Base-by-base conservation (phyloP, 2,113 vertebrate species). In the Brachypteracias leptosomus region DNA sequence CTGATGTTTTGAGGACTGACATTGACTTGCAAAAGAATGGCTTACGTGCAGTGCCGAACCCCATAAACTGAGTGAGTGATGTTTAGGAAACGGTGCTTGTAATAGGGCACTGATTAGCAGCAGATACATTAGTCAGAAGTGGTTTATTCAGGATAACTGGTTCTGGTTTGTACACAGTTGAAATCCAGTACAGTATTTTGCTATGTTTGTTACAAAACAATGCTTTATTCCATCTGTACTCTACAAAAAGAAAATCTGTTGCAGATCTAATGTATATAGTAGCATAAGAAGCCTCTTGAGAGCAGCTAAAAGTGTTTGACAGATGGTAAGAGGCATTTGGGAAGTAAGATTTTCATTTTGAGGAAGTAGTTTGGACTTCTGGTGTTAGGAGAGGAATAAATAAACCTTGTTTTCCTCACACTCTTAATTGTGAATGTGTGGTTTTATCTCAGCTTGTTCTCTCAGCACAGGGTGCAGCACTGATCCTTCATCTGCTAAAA, bases 211-310 rank as follows among this genome's bases (percentile, higher is more conserved):
- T 97, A 55, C 46, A 89, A 96, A 96, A 96, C 91, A 90, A 52
- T 77, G 54, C 93, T 96, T 83, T 95, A 80, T 91, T 92, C 96
- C 95, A 96, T 96, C 95, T 97, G 96, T 58, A 92, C 57, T 42
- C 66, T 83, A 83, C 63, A 91, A 86, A 86, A 91, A 67, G 94
- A 85, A 96, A 95, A 91, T 97, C 95, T 97, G 95, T 88, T 94
- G 92, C 90, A 93, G 95, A 96, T 95, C 88, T 91, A 91, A 77
- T 0, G 2, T 80, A 38, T 90, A 40, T 59, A 62, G 71, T 71
- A 94, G 88, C 68, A 47, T 83, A 72, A 94, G 74, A 96, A 93
- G 70, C 83, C 87, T 92, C 80, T 58, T 86, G 54, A 92, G 80
- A 96, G 24, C 65, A 82, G 80, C 68, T 89, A 49, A 80, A 94